Percentiles rank a stretch among this genome's conserved stretches.
phyloP scores from a whole-genome alignment of 2,113 vertebrate species.

The Ailurus styani region DNA sequence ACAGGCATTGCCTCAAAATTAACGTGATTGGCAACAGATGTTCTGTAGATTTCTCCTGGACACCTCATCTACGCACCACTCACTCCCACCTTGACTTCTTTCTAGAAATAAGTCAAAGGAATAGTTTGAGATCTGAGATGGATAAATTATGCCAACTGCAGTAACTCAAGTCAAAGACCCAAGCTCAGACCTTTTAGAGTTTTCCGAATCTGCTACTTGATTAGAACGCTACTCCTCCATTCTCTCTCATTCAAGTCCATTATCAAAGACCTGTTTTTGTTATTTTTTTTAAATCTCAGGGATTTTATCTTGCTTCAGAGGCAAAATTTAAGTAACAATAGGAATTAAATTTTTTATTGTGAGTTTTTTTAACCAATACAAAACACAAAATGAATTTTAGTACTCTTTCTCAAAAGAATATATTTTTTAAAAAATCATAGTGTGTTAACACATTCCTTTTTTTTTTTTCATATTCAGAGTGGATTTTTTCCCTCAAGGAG shows the following conservation, averaged over 20 bases:
- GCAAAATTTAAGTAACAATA: not conserved
- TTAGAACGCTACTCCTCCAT: not conserved
- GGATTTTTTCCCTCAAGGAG: not conserved
- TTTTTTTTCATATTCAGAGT: not conserved
- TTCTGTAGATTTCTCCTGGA: not conserved
- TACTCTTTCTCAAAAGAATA: not conserved
- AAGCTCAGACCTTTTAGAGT: not conserved
- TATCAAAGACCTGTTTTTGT: not conserved
- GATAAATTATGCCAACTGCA: too few relatives aligned
- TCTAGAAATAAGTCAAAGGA: not conserved
- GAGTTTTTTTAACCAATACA: not conserved
- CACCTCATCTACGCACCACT: not conserved
- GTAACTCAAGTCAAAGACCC: not conserved
- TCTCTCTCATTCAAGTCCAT: not conserved
- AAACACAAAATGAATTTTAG: not conserved
- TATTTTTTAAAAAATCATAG: not conserved
- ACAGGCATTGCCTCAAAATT: not conserved
- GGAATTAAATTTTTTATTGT: not conserved
- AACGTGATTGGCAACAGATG: not conserved
- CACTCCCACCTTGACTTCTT: not conserved
- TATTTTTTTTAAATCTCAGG: not conserved
- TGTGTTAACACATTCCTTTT: not conserved
- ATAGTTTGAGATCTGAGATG: not conserved
- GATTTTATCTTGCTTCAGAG: not conserved
- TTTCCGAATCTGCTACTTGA: not conserved